These are phyloP conservation scores for Drosophila suzukii DNA, from an alignment of 1,140 invertebrate species.

Conservation along the genomic window DNA sequence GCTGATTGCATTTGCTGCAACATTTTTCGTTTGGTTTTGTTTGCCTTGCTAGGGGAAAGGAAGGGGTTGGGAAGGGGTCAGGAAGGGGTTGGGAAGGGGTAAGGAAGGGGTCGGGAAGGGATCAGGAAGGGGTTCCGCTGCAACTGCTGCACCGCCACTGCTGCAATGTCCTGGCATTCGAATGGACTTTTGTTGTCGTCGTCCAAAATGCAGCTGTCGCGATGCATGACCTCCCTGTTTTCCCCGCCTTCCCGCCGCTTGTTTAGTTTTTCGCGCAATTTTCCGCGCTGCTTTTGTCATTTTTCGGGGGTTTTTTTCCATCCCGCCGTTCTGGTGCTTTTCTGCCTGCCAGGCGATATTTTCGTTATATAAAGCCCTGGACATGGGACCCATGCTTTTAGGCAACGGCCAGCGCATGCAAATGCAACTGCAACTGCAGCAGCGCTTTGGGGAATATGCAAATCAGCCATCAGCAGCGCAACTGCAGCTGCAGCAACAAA, in stretches of 20 bases:
- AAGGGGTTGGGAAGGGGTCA: neutral
- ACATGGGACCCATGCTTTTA: slow-evolving; percentile 57
- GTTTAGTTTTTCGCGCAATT: slow-evolving; percentile 82
- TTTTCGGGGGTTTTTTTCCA: slow-evolving; percentile 53
- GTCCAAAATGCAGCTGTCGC: slow-evolving; percentile 63
- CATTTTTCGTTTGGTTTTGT: slow-evolving; percentile 52
- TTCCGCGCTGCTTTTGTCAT: slow-evolving; percentile 76
- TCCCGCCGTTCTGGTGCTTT: neutral
- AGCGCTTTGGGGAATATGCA: slow-evolving; percentile 79
- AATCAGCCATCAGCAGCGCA: slow-evolving; percentile 70
- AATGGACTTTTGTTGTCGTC: slow-evolving; percentile 70
- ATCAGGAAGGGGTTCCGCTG: slow-evolving; percentile 10
- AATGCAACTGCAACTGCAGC: slow-evolving; percentile 66
- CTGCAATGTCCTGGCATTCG: slow-evolving; percentile 43
- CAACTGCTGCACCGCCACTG: slow-evolving; percentile 59
- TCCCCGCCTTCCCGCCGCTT: slow-evolving; percentile 15
- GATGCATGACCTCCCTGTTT: slow-evolving; percentile 5
- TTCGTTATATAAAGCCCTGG: slow-evolving; percentile 58
- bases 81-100: neutral
- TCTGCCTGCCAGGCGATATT: slow-evolving; percentile 34
- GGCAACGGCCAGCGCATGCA: slow-evolving; percentile 52
- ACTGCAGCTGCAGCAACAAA: slow-evolving; percentile 51
- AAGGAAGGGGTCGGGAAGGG: neutral
- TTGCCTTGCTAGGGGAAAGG: slow-evolving; percentile 7
- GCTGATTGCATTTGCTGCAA: slow-evolving; percentile 62